These are phyloP conservation scores for Dicyrtomina minuta DNA, from an alignment of 2,888 invertebrate genomes.

Conservation along the genomic window DNA sequence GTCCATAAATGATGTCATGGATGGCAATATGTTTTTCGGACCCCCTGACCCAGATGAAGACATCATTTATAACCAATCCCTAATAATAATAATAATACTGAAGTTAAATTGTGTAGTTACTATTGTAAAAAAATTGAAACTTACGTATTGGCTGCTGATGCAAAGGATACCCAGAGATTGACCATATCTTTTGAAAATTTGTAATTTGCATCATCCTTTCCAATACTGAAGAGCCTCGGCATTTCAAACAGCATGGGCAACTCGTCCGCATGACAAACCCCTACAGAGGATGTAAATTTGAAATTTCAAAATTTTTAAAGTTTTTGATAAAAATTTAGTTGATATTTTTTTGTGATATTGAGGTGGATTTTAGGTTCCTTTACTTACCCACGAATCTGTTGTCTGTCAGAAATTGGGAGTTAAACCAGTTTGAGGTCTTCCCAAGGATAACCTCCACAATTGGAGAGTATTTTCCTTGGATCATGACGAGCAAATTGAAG, in stretches of 20 bases:
- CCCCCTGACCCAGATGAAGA: no score
- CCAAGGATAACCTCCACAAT: constrained; percentile 3
- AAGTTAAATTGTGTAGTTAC: no score
- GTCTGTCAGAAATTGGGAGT: neutral
- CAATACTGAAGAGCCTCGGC: constrained; percentile 2
- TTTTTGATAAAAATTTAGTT: no score
- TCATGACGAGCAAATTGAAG: neutral
- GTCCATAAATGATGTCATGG: no score
- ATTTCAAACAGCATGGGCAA: constrained; percentile 12
- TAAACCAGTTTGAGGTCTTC: neutral
- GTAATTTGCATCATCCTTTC: neutral
- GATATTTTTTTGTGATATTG: no score
- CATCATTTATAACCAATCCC: no score
- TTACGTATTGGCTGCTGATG: neutral
- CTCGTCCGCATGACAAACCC: constrained; percentile 8
- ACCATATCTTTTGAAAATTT: constrained; percentile 17
- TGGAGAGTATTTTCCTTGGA: constrained; percentile 10
- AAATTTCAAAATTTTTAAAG: neutral
- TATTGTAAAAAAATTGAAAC: no score
- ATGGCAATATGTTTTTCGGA: no score
- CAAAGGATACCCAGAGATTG: constrained; percentile 8
- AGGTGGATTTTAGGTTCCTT: no score
- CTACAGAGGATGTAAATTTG: no score
- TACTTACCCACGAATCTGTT: no score
- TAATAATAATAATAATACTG: no score